Base-by-base conservation (phyloP, 2,888 invertebrate genomes). In the Hermaeophaga mercurialis region DNA sequence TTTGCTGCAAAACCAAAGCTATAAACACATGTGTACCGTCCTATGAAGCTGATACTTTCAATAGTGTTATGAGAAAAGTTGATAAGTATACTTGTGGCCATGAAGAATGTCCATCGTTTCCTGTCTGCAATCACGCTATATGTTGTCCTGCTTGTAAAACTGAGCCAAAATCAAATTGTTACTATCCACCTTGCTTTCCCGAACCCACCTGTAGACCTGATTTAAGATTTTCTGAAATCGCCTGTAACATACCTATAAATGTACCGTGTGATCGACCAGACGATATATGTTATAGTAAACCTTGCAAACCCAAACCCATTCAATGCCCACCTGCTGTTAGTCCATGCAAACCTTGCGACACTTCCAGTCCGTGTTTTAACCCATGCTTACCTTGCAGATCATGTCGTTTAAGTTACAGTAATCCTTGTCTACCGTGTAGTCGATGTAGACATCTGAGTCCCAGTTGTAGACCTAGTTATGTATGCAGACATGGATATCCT, bases 1-100 rank as follows among this genome's bases (percentile, higher is more conserved):
- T 7, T 7, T 12, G 39, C 5, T n/a, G 22, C 5, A 14, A 12
- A 9, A 18, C 24, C 11, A 12, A n/a, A 22, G 22, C 24, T 7
- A 19, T 43, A 7, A 43, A 43, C 15, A 43, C 43, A 8, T 43
- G 43, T 26, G 43, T 43, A 1, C 43, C 43, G 2, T 43, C 43
- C 8, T 43, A 24, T 26, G 43, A 43, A 26, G 19, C 43, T 12
- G 43, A 43, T 18, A 43, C 43, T 4, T 43, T 43, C 9, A 43
- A 11, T 14, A 43, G 43, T 14, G 14, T 24, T 15, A 43, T 43
- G 43, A 43, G 18, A 11, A 43, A 43, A 5, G 26, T 24, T 5
- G 24, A 43, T 15, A 22, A 18, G n/a, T 24, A 15, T 9, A 11
- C 12, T 1, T 43, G 43, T 26, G 24, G 24, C 1, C n/a, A 43